Conservation (phyloP, 2,888 invertebrate species). For the Adela reaumurella region DNA sequence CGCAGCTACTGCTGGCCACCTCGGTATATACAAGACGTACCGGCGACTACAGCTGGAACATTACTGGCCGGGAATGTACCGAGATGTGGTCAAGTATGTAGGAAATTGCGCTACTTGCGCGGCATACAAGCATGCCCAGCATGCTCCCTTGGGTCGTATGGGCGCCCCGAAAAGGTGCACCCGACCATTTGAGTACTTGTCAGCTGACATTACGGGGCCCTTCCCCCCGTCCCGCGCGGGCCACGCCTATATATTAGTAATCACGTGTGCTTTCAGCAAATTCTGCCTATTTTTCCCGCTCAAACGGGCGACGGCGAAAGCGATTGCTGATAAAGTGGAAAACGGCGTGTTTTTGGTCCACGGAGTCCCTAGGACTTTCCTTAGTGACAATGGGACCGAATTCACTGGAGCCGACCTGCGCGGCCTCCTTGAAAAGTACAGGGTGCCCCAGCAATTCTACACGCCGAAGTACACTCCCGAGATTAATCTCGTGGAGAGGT, state of each 20-base stretch:
- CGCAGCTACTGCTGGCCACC: not conserved
- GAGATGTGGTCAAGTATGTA: conserved; percentile 1
- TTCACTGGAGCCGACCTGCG: conserved; percentile 5
- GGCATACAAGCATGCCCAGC: not conserved
- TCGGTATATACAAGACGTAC: conserved; percentile 7
- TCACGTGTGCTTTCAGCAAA: too few relatives aligned
- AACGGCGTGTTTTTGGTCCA: conserved; percentile 4
- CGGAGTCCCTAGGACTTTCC: not conserved
- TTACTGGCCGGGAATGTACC: conserved; percentile 1
- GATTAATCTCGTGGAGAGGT: conserved; percentile 4
- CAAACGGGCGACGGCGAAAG: too few relatives aligned
- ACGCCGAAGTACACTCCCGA: conserved; percentile 6
- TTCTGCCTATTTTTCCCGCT: too few relatives aligned
- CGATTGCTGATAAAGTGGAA: too few relatives aligned
- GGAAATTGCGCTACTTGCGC: not conserved
- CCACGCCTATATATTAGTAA: too few relatives aligned
- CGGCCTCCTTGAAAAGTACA: conserved; percentile 4
- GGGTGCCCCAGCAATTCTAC: conserved; percentile 3
- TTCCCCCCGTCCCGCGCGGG: conserved; percentile 7
- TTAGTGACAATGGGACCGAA: conserved; percentile 6
- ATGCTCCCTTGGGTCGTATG: conserved; percentile 12
- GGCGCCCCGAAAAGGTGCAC: conserved; percentile 13
- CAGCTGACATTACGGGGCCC: too few relatives aligned
- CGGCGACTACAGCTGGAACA: not conserved
- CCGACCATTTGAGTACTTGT: conserved; percentile 15